These are phyloP conservation scores for Gambusia yucatana DNA, from an alignment of 2,797 vertebrate species.

Conservation along the genomic window DNA sequence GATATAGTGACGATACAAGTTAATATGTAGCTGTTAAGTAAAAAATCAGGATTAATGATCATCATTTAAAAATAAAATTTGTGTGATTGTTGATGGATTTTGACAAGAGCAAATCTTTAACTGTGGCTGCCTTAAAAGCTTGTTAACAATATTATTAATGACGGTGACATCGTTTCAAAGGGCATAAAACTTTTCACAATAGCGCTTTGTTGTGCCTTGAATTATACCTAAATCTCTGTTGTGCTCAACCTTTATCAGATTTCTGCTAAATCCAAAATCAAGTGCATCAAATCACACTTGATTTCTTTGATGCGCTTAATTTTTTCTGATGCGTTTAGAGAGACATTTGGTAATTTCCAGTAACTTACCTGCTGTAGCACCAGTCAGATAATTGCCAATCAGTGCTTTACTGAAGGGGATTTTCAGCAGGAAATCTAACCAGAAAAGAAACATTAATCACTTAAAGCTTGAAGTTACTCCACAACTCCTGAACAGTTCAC, in stretches of 20 bases:
- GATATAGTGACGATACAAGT: background rate
- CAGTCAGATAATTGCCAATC: background rate
- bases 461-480: background rate
- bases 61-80: background rate
- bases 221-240: background rate
- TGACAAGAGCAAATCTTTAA: background rate
- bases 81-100: background rate
- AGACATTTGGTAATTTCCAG: background rate
- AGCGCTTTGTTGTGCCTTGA: background rate
- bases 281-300: background rate
- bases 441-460: background rate
- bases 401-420: background rate
- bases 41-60: background rate
- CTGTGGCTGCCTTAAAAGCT: background rate
- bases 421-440: background rate
- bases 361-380: background rate
- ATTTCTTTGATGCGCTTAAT: no score
- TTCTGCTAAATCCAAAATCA: background rate
- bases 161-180: background rate
- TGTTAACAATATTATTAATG: background rate
- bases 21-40: background rate
- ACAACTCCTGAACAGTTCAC: background rate
- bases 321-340: background rate
- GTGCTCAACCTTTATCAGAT: background rate
- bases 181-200: background rate